phyloP scores from a whole-genome alignment of 2,113 vertebrate species.

The Datnioides undecimradiatus region DNA sequence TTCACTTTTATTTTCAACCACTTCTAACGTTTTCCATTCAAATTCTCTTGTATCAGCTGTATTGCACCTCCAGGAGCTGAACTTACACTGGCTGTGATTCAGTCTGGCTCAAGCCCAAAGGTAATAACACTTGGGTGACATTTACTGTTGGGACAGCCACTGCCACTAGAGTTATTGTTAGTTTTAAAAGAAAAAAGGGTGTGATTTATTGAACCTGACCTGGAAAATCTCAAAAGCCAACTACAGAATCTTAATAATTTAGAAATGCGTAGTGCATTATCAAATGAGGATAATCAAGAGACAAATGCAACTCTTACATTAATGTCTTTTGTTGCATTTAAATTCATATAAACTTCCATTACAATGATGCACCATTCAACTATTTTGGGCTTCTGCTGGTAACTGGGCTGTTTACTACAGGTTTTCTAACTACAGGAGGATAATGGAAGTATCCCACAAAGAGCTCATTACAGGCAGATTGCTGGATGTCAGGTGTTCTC shows the following conservation, averaged over 20 bases:
- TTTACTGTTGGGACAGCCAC: slow-evolving; percentile 45
- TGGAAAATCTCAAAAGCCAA: slow-evolving; percentile 14
- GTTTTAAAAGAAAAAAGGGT: slow-evolving; percentile 21
- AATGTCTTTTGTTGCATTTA: not conserved
- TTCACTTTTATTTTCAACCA: slow-evolving; percentile 14
- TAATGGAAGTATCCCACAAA: slow-evolving; percentile 12
- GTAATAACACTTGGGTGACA: slow-evolving; percentile 53
- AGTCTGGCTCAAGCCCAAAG: slow-evolving; percentile 57
- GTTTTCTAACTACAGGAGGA: slow-evolving; percentile 9
- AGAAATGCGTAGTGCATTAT: slow-evolving; percentile 1
- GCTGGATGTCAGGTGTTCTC: slow-evolving; percentile 24
- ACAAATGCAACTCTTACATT: not conserved
- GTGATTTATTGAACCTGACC: slow-evolving; percentile 42
- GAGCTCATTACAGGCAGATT: slow-evolving; percentile 42
- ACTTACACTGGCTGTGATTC: slow-evolving; percentile 47
- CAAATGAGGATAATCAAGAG: slow-evolving; percentile 16
- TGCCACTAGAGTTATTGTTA: slow-evolving; percentile 58
- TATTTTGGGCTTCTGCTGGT: not conserved
- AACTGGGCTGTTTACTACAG: not conserved
- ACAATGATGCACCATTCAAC: not conserved
- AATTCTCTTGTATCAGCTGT: slow-evolving; percentile 32
- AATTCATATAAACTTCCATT: not conserved
- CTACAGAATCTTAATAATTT: not conserved
- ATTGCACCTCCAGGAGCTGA: slow-evolving; percentile 28
- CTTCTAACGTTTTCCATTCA: slow-evolving; percentile 29